Base-by-base conservation (phyloP, 2,888 invertebrate genomes). In the Harpalus rubripes region DNA sequence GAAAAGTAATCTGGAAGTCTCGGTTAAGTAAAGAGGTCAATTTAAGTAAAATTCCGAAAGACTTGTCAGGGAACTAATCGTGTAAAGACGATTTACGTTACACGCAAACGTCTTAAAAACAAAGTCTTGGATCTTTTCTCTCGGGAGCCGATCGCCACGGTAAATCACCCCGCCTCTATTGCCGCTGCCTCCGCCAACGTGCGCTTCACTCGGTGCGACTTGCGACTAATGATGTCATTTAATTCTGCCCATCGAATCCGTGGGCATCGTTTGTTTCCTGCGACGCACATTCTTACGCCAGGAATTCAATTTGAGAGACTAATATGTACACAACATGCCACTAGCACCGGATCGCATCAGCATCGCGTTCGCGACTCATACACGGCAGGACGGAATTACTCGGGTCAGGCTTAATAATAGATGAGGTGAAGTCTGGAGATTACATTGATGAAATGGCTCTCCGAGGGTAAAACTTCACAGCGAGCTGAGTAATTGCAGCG, bases 391-490 rank as follows among this genome's bases (percentile, higher is more conserved):
- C 58, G 39, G 26, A 86, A 86, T 87, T 86, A 86, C 84, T 86
- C 86, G 80, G 86, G 86, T 85, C 81, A 86, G 83, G 82, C 86
- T 85, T 84, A 87, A 87, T 87, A 87, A 87, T 87, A 87, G 86
- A 87, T 87, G 87, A 87, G 87, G 86, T 87, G 86, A 86, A 87
- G 83, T 76, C 86, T 84, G 85, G 87, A 87, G 87, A 87, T 87
- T 86, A 87, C 87, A 87, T 87, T 87, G 87, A 87, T 87, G 87
- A 87, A 87, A 87, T 86, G 87, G 87, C 86, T 87, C 87, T 87
- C 86, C 81, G 87, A 86, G 86, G 86, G 86, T 87, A 87, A 87
- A 87, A 86, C 86, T 87, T 86, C 86, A 86, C 85, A 87, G 86
- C 72, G 59, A 61, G 72, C 72, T 74, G 72, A 85, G 58, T 68